Evolutionary conservation across 92 coral and sea anemone genomes (phyloP).

Genomic region (Epizoanthus ramosus): DNA sequence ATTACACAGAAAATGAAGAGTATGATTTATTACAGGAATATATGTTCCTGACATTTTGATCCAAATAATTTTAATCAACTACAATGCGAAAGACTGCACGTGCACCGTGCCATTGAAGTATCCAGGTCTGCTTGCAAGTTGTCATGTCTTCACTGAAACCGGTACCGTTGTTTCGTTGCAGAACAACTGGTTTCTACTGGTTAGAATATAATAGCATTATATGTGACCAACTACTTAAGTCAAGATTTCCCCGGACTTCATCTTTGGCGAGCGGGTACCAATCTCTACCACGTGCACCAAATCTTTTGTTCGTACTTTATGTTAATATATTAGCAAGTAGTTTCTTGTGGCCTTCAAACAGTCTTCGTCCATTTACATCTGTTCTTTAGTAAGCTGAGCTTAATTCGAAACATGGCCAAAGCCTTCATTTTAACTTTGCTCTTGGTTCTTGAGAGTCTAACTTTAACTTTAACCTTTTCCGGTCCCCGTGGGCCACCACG

Average conservation of each 20-base stretch:
- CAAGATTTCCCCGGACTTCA: neutral
- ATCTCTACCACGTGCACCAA: neutral
- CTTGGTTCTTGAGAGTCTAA: neutral
- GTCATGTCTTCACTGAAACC: too few species aligned
- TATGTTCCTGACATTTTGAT: too few species aligned
- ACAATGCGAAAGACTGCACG: too few species aligned
- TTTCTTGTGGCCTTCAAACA: neutral
- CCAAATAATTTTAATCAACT: too few species aligned
- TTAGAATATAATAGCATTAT: too few species aligned
- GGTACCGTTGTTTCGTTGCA: too few species aligned
- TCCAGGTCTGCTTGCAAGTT: too few species aligned
- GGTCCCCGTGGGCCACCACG: neutral
- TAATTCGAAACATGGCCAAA: neutral
- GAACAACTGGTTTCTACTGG: too few species aligned
- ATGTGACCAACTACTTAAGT: neutral
- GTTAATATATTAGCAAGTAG: neutral
- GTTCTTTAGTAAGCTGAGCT: neutral
- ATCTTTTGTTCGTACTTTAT: neutral
- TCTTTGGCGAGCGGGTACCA: neutral
- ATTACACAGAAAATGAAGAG: too few species aligned
- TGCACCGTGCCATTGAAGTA: too few species aligned
- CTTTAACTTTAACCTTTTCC: neutral
- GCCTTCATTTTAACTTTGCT: neutral
- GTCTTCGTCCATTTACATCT: neutral
- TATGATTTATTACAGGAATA: too few species aligned